phyloP scores from a whole-genome alignment of 2,797 vertebrate genomes.

The Pterois miles region DNA sequence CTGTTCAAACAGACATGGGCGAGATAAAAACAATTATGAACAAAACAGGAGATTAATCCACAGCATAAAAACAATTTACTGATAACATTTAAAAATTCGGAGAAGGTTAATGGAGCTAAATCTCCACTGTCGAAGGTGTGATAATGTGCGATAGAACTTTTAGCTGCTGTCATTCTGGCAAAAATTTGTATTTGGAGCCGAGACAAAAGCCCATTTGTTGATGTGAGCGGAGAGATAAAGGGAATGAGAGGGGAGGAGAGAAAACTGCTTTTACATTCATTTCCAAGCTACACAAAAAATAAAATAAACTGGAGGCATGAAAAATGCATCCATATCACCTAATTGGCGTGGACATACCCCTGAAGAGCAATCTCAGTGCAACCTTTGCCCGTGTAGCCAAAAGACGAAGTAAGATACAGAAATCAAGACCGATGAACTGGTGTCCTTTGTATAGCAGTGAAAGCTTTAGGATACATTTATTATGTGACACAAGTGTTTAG shows the following conservation, averaged over 20 bases:
- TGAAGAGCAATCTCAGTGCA: conserved; percentile 43
- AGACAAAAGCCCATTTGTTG: conserved; percentile 51
- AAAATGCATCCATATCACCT: conserved; percentile 46
- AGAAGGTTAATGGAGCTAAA: conserved; percentile 62
- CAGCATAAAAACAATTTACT: conserved; percentile 55
- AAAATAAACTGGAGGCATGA: conserved; percentile 44
- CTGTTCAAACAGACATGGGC: conserved; percentile 71
- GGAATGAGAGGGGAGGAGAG: conserved; percentile 13
- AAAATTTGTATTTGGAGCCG: conserved; percentile 38
- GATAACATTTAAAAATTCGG: conserved; percentile 52
- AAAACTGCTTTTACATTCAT: conserved; percentile 50
- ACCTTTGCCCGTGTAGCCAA: conserved; percentile 1
- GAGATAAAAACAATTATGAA: conserved; percentile 61
- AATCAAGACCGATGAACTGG: conserved; percentile 53
- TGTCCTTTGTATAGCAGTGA: conserved; percentile 30
- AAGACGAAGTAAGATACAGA: conserved; percentile 19
- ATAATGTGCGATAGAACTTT: conserved; percentile 33
- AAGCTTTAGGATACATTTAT: conserved; percentile 50
- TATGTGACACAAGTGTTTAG: conserved; percentile 58
- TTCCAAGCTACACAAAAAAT: conserved; percentile 31
- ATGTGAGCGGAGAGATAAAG: conserved; percentile 43
- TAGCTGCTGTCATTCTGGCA: conserved; percentile 33
- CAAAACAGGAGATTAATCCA: conserved; percentile 58
- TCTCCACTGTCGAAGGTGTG: conserved; percentile 33
- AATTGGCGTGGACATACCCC: conserved; percentile 56